Evolutionary conservation across 2,888 invertebrate species (phyloP).

Genomic region (Ceramica pisi): DNA sequence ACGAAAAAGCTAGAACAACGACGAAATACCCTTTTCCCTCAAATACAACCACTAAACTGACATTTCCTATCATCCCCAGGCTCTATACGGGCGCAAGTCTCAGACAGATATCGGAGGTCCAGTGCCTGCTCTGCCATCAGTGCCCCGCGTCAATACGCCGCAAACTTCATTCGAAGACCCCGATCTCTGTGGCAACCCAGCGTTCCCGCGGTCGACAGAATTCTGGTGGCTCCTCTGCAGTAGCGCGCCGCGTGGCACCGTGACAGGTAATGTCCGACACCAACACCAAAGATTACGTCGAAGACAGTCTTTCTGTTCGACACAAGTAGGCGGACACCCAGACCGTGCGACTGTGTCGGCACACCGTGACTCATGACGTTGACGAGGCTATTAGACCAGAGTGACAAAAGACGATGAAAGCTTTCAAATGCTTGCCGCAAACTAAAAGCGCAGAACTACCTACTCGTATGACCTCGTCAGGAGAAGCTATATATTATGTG

Average conservation of each 20-base stretch:
- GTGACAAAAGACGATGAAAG: background rate
- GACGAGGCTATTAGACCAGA: conserved; percentile 8
- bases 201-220: conserved; percentile 96
- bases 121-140: conserved; percentile 76
- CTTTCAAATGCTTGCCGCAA: background rate
- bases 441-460: background rate
- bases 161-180: conserved; percentile 92
- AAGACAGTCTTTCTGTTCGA: conserved; percentile 92
- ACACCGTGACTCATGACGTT: conserved; percentile 8
- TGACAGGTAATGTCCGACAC: conserved; percentile 90
- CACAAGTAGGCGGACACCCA: conserved; percentile 92
- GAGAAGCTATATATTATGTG: background rate
- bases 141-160: conserved; percentile 87
- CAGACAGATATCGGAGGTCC: conserved; percentile 83
- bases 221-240: conserved; percentile 99
- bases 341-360: conserved; percentile 47
- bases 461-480: background rate
- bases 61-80: conserved; percentile 80
- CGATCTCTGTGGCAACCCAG: conserved; percentile 95
- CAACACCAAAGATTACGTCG: conserved; percentile 88
- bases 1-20: background rate
- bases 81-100: conserved; percentile 94
- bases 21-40: background rate
- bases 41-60: background rate
- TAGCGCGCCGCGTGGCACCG: conserved; percentile 93